phyloP scores from a whole-genome alignment of 2,888 invertebrate species.

The Synanthedon tipuliformis region DNA sequence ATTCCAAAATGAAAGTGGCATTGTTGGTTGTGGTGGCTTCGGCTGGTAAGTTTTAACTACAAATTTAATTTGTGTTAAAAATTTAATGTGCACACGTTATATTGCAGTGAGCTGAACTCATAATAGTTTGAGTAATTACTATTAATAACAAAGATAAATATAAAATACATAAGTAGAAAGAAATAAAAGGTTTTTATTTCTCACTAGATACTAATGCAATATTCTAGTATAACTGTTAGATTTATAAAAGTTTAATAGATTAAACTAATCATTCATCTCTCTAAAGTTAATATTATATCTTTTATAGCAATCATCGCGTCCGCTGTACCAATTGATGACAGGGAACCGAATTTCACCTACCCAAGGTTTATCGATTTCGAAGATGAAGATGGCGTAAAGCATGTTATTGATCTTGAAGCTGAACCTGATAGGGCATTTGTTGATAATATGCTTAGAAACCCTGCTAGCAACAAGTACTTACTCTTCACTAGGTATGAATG shows the following conservation, averaged over 20 bases:
- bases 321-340: background rate
- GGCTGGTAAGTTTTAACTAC: background rate
- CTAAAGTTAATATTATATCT: background rate
- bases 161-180: no score
- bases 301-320: background rate
- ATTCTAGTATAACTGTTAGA: no score
- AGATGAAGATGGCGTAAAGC: slow-evolving; percentile 1
- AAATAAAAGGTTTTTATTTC: no score
- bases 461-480: slow-evolving; percentile 2
- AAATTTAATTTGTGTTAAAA: no score
- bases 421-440: background rate
- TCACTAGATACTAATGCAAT: no score
- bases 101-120: no score
- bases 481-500: slow-evolving; percentile 3
- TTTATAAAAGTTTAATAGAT: no score
- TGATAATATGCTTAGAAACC: background rate
- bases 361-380: slow-evolving; percentile 1
- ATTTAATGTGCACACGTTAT: no score
- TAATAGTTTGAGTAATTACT: no score
- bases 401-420: slow-evolving; percentile 1
- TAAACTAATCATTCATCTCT: background rate
- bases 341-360: background rate
- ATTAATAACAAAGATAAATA: no score
- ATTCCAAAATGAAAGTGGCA: background rate
- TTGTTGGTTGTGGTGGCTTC: background rate